Base-by-base conservation (phyloP, 2,888 invertebrate genomes). In the Cremastinae sp. region DNA sequence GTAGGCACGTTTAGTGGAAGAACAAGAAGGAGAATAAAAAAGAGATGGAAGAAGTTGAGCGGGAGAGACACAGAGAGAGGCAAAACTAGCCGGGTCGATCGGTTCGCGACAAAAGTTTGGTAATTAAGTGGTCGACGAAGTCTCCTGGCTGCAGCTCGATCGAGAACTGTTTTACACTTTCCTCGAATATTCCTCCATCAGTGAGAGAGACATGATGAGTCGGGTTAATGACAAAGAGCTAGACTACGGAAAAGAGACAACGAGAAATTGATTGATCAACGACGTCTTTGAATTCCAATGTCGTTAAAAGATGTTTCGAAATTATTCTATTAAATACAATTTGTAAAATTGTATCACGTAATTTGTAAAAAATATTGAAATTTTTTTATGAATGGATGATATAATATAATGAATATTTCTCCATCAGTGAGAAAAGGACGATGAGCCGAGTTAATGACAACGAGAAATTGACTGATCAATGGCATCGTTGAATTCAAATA, bases 41-140 rank as follows among this genome's bases (percentile, higher is more conserved):
- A n/a, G n/a, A n/a, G n/a, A n/a, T n/a, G n/a, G 18, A 49, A 16
- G 41, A n/a, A 20, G 37, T 49, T 35, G 41, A 43, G 41, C 20
- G 58, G n/a, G 5, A 51, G 58, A 39, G 45, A 51, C 62, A 62
- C 35, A 47, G 12, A 55, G 20, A 16, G 56, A 28, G 41, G n/a
- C n/a, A n/a, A n/a, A n/a, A n/a, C n/a, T n/a, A 14, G 12, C 35
- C 18, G 16, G 61, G 77, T 80, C 79, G 81, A 83, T 81, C 74
- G 80, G 75, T 78, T 80, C 82, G 81, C 80, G 80, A 75, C 76
- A 77, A 81, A 86, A 86, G 82, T 86, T 86, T 82, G 80, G 79
- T 84, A 86, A 86, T 84, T 83, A 83, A 82, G 81, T 81, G 82
- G 80, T 79, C 80, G 83, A 76, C 78, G 79, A 77, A 74, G 80